These are phyloP conservation scores for Xanthia togata DNA, from an alignment of 2,888 invertebrate genomes.

Conservation along the genomic window DNA sequence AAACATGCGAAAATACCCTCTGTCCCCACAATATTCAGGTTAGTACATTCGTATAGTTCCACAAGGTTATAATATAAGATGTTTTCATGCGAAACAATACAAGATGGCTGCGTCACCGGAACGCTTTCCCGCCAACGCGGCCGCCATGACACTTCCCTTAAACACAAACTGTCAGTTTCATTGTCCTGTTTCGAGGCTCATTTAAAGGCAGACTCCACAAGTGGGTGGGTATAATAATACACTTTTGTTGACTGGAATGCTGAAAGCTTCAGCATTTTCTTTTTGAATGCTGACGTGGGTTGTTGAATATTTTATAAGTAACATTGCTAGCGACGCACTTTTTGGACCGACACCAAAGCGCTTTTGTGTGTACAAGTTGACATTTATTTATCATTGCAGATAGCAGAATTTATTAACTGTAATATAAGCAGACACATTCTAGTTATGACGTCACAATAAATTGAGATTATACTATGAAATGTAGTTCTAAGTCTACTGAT, in stretches of 20 bases:
- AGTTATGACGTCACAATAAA: not conserved
- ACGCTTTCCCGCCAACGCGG: slow-evolving; percentile 69
- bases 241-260: slow-evolving; percentile 56
- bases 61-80: slow-evolving; percentile 48
- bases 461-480: not conserved
- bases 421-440: slow-evolving; percentile 10
- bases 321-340: slow-evolving; percentile 51
- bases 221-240: slow-evolving; percentile 57
- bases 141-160: slow-evolving; percentile 70
- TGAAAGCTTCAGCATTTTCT: slow-evolving; percentile 61
- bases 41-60: slow-evolving; percentile 30
- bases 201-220: slow-evolving; percentile 64
- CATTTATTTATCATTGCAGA: slow-evolving; percentile 52
- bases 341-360: slow-evolving; percentile 48
- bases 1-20: slow-evolving; percentile 14
- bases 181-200: slow-evolving; percentile 63
- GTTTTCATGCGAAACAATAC: slow-evolving; percentile 60
- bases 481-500: not conserved
- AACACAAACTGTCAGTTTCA: slow-evolving; percentile 64
- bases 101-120: slow-evolving; percentile 57
- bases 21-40: slow-evolving; percentile 11
- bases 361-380: slow-evolving; percentile 53
- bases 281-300: slow-evolving; percentile 60
- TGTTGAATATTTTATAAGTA: slow-evolving; percentile 63
- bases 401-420: slow-evolving; percentile 36